These are phyloP conservation scores for Dryadula phaetusa DNA, from an alignment of 2,888 invertebrate genomes.

Conservation along the genomic window DNA sequence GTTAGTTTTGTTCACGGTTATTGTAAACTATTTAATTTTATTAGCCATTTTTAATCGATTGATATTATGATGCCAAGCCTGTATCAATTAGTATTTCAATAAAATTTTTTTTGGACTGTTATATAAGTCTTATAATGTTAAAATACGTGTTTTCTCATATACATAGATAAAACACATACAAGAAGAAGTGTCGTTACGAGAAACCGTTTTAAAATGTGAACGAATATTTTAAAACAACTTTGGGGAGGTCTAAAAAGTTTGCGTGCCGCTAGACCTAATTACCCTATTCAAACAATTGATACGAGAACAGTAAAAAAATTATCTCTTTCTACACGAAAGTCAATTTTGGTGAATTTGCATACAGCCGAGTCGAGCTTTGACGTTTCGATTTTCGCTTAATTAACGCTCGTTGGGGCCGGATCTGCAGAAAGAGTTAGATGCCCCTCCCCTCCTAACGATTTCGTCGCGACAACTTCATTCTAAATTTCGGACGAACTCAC, in stretches of 20 bases:
- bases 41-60: no score
- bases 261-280: slow-evolving; percentile 64
- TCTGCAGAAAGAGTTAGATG: slow-evolving; percentile 72
- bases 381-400: slow-evolving; percentile 83
- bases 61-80: no score
- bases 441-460: slow-evolving; percentile 65
- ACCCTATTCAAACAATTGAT: slow-evolving; percentile 72
- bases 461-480: slow-evolving; percentile 64
- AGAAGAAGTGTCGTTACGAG: slow-evolving; percentile 25
- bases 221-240: slow-evolving; percentile 24
- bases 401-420: slow-evolving; percentile 70
- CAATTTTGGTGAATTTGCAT: slow-evolving; percentile 79
- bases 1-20: neutral
- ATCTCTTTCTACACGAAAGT: slow-evolving; percentile 72
- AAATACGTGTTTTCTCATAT: neutral
- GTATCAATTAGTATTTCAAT: no score
- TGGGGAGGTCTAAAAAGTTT: slow-evolving; percentile 45
- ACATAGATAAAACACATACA: neutral
- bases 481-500: slow-evolving; percentile 68
- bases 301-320: slow-evolving; percentile 65
- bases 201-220: slow-evolving; percentile 28
- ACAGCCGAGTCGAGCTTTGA: slow-evolving; percentile 76
- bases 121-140: neutral
- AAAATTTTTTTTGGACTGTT: no score
- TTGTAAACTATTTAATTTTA: neutral